phyloP scores from a whole-genome alignment of 2,888 invertebrate genomes.

The Gonocerus acuteangulatus region DNA sequence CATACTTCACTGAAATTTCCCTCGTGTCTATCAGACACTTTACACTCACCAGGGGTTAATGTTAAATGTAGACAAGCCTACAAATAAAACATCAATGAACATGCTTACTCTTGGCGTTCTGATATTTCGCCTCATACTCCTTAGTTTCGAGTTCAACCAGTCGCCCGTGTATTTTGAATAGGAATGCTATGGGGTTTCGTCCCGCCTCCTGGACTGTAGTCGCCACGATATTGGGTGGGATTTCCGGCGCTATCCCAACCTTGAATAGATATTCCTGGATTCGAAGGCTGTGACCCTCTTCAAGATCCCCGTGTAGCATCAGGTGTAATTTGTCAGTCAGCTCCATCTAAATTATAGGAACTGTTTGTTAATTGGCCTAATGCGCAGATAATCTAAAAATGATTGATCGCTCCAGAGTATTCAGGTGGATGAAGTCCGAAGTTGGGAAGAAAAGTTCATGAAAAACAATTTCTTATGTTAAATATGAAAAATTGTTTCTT shows the following conservation, averaged over 20 bases:
- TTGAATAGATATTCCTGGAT: constrained; percentile 26
- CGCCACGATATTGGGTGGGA: constrained; percentile 14
- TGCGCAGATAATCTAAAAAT: too few species aligned
- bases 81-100: background rate
- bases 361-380: too few species aligned
- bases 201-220: constrained; percentile 17
- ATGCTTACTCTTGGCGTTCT: constrained; percentile 26
- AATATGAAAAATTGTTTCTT: too few species aligned
- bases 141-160: constrained; percentile 26
- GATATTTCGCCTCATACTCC: constrained; percentile 24
- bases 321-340: constrained; percentile 19
- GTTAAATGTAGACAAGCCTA: too few species aligned
- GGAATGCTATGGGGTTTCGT: constrained; percentile 26
- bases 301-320: constrained; percentile 16
- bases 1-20: too few species aligned
- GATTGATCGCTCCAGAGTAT: too few species aligned
- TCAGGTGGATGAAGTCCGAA: too few species aligned
- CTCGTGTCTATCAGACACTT: too few species aligned
- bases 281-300: constrained; percentile 20
- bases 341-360: constrained; percentile 17
- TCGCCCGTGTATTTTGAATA: constrained; percentile 26
- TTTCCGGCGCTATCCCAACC: constrained; percentile 26
- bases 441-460: too few species aligned
- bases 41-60: too few species aligned
- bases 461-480: too few species aligned